Conservation (phyloP, 2,888 invertebrate genomes). For the Embidobia sp. region DNA sequence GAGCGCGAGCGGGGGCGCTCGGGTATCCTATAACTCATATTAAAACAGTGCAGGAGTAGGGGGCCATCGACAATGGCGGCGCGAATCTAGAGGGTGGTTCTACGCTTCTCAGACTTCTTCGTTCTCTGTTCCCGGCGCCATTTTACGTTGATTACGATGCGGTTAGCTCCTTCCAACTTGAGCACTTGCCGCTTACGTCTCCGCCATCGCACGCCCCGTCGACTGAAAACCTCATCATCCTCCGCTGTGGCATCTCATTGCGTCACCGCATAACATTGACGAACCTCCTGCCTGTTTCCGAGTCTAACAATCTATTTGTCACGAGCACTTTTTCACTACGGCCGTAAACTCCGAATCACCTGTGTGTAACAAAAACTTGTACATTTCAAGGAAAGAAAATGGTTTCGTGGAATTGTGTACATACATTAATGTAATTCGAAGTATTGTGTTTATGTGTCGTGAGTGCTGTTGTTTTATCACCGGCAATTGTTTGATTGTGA, state of each 20-base stretch:
- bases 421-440: no score
- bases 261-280: conserved; percentile 28
- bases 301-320: conserved; percentile 28
- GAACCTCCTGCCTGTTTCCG: conserved; percentile 10
- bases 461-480: no score
- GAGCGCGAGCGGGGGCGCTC: conserved; percentile 33
- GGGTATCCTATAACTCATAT: conserved; percentile 62
- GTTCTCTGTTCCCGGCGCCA: conserved; percentile 74
- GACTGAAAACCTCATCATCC: conserved; percentile 58
- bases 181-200: conserved; percentile 30
- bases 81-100: conserved; percentile 64
- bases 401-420: no score
- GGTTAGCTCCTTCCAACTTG: conserved; percentile 75
- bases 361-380: no score
- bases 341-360: no score
- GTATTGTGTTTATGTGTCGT: no score
- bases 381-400: no score
- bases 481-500: no score
- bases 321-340: neutral
- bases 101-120: conserved; percentile 65
- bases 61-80: conserved; percentile 66
- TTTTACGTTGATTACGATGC: conserved; percentile 79
- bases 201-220: conserved; percentile 33
- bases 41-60: conserved; percentile 51
- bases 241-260: conserved; percentile 41